These are phyloP conservation scores for Philotrypesis tridentata DNA, from an alignment of 1,140 invertebrate species.

Conservation along the genomic window DNA sequence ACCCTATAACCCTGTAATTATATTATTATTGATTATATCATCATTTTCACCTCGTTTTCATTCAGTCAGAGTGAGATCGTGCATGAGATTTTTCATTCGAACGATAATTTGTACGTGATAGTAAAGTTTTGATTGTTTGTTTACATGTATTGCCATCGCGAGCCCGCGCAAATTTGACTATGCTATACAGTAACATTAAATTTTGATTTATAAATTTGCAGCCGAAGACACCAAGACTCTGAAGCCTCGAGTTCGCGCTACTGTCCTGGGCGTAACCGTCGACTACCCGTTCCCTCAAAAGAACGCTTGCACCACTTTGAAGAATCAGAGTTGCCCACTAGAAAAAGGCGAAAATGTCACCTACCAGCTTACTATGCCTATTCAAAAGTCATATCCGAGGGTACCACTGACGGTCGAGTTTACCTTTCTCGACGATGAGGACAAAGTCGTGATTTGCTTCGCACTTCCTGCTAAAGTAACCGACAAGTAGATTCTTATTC, in stretches of 20 bases:
- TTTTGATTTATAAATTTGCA: constrained; percentile 35
- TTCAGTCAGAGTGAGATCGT: too few species aligned
- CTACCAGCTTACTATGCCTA: constrained; percentile 59
- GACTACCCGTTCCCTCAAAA: constrained; percentile 54
- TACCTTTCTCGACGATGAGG: constrained; percentile 48
- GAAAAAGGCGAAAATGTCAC: constrained; percentile 56
- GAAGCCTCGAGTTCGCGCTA: constrained; percentile 52
- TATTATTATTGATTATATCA: too few species aligned
- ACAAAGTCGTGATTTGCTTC: constrained; percentile 54
- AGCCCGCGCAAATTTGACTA: too few species aligned
- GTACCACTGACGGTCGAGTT: constrained; percentile 54
- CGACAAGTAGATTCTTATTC: constrained; percentile 28
- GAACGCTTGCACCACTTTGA: constrained; percentile 58
- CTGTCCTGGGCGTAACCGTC: neutral
- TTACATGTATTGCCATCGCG: too few species aligned
- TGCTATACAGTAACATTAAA: neutral
- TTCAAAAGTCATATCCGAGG: constrained; percentile 54
- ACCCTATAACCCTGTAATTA: too few species aligned
- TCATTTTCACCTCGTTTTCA: too few species aligned
- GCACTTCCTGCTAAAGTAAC: constrained; percentile 51
- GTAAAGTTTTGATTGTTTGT: too few species aligned
- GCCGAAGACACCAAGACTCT: constrained; percentile 50
- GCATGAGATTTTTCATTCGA: too few species aligned
- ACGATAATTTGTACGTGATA: too few species aligned
- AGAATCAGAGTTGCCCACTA: constrained; percentile 59